phyloP scores from a whole-genome alignment of 37 sponge, comb jelly and placozoan species.

The Chondrilla cf. caribensis region DNA sequence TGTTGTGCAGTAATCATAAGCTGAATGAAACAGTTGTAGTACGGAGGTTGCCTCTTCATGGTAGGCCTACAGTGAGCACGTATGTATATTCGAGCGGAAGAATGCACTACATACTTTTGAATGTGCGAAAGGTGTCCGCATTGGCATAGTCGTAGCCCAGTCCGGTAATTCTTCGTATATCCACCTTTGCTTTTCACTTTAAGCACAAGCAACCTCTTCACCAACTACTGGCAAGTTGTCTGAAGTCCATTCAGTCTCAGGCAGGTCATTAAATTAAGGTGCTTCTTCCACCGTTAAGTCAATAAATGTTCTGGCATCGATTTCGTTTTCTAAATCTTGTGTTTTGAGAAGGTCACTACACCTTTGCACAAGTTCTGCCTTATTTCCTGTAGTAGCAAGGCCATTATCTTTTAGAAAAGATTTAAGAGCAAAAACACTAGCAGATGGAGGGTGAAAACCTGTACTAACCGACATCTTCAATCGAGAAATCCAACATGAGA shows the following conservation, averaged over 20 bases:
- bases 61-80: conserved; percentile 27
- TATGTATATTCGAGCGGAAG: not conserved
- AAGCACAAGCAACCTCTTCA: conserved; percentile 1
- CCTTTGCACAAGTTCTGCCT: conserved; percentile 12
- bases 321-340: conserved; percentile 15
- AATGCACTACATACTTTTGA: not conserved
- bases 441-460: not conserved
- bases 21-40: conserved; percentile 8
- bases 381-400: conserved; percentile 18
- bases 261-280: conserved; percentile 12
- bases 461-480: too few species aligned
- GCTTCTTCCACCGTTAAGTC: not conserved
- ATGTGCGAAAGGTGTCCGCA: conserved; percentile 27
- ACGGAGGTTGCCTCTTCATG: conserved; percentile 27
- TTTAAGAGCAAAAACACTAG: not conserved
- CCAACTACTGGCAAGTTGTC: conserved; percentile 12
- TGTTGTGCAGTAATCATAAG: not conserved
- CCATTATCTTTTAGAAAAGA: conserved; percentile 1
- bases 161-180: conserved; percentile 41
- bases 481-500: too few species aligned
- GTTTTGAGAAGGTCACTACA: conserved; percentile 13
- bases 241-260: conserved; percentile 15
- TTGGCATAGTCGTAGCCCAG: conserved; percentile 11
- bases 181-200: too few species aligned
- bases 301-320: conserved; percentile 19